These are phyloP conservation scores for Sycophaga agraensis DNA, from an alignment of 1,140 invertebrate genomes.

Conservation along the genomic window DNA sequence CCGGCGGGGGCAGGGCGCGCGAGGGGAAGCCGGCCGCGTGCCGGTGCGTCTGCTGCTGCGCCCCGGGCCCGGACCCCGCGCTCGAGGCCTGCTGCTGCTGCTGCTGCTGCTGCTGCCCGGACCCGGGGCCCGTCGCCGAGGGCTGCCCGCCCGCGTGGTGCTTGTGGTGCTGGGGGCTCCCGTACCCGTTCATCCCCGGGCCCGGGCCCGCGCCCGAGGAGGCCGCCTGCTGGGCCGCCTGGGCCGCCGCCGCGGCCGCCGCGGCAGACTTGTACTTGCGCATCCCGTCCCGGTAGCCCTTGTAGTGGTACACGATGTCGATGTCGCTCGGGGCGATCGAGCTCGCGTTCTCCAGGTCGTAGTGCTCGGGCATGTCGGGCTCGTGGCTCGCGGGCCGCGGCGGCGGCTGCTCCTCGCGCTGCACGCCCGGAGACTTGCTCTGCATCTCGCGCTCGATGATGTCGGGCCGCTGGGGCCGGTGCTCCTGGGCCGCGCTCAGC, in stretches of 20 bases:
- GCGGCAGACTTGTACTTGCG: constrained; percentile 83
- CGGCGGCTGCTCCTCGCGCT: constrained; percentile 75
- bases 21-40: constrained; percentile 72
- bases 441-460: constrained; percentile 86
- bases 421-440: constrained; percentile 70
- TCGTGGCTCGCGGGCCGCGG: constrained; percentile 66
- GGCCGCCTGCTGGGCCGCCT: no score
- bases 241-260: no score
- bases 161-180: constrained; percentile 77
- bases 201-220: no score
- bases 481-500: constrained; percentile 60
- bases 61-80: constrained; percentile 62
- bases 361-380: constrained; percentile 90
- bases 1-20: constrained; percentile 67
- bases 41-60: constrained; percentile 62
- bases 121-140: constrained; percentile 68
- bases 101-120: constrained; percentile 70
- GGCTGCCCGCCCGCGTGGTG: constrained; percentile 71
- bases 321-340: constrained; percentile 97
- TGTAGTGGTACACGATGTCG: constrained; percentile 95
- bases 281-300: constrained; percentile 84
- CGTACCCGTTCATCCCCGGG: constrained; percentile 68
- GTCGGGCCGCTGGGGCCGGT: constrained; percentile 80
- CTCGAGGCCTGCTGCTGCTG: constrained; percentile 67
- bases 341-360: constrained; percentile 95